Base-by-base conservation (phyloP, 2,888 invertebrate genomes). In the Phaedon cochleariae region DNA sequence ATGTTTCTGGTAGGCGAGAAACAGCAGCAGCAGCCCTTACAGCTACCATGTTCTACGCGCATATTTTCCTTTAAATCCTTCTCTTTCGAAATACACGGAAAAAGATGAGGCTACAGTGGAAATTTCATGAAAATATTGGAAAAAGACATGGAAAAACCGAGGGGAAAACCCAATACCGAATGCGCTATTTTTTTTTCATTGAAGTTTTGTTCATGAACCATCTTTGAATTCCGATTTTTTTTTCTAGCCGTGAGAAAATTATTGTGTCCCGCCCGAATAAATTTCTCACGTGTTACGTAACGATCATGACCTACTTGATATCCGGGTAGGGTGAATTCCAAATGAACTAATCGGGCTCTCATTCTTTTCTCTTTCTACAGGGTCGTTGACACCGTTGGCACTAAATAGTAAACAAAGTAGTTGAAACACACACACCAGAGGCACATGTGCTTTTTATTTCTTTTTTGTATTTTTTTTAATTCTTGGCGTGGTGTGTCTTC, bases 281-380 rank as follows among this genome's bases (percentile, higher is more conserved):
- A 4, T 34, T 72, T 73, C 73, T 72, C 73, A 73, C 70, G 73
- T 69, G 64, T 70, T 68, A 64, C 54, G 29, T 46, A 68, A 67
- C 67, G 69, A 67, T n/a, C 63, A 69, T 73, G 71, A 69, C 72
- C 72, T 64, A 72, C 61, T 72, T 72, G 62, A 65, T 67, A 73
- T 73, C 73, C 73, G 73, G 73, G 68, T 73, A 65, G 67, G 66
- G 67, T 67, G 51, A 62, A 66, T 41, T 48, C 41, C 20, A 51
- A 51, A 62, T 52, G 46, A 65, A 49, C 46, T 31, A 45, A n/a
- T 58, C 59, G 37, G 20, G 34, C 26, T 46, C 12, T 10, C 34
- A 10, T 41, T 55, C 45, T 41, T 49, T 49, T 20, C 15, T 29
- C 37, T 31, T 31, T 7, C 21, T 21, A n/a, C 18, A 65, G 66